phyloP scores from a whole-genome alignment of 1,140 invertebrate genomes.

The Aphelenchoides fujianensis region DNA sequence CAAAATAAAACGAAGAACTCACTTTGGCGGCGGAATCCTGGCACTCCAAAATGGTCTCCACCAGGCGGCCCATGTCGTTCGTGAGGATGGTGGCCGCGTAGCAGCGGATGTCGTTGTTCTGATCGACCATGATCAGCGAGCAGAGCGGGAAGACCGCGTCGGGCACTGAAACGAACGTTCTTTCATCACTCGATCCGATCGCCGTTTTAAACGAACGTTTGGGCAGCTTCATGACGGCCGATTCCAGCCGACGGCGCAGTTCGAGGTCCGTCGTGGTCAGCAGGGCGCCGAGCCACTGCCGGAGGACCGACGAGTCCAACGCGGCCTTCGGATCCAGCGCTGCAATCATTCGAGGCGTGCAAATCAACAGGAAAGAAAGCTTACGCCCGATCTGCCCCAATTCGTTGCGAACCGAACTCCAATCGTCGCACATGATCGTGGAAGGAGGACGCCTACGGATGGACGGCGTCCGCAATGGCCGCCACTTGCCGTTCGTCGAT shows the following conservation, averaged over 20 bases:
- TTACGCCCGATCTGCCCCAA: background rate
- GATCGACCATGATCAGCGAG: background rate
- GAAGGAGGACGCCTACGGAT: too few relatives aligned
- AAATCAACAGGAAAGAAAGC: background rate
- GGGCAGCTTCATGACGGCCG: background rate
- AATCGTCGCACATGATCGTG: conserved; percentile 6
- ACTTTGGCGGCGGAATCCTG: background rate
- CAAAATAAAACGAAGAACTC: background rate
- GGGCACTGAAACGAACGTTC: background rate
- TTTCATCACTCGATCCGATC: background rate
- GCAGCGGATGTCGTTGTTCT: background rate
- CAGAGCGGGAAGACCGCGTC: background rate
- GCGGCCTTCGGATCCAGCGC: background rate
- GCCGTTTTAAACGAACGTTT: background rate
- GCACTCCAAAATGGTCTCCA: background rate
- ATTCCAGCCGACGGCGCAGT: background rate
- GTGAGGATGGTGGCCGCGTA: background rate
- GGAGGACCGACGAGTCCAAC: background rate
- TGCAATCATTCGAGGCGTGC: background rate
- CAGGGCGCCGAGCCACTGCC: background rate
- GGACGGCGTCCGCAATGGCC: too few relatives aligned
- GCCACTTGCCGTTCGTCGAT: too few relatives aligned
- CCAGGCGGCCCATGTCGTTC: background rate
- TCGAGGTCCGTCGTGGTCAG: background rate
- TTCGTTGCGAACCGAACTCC: background rate